phyloP scores from a whole-genome alignment of 2,797 vertebrate species.

The Monodelphis domestica region DNA sequence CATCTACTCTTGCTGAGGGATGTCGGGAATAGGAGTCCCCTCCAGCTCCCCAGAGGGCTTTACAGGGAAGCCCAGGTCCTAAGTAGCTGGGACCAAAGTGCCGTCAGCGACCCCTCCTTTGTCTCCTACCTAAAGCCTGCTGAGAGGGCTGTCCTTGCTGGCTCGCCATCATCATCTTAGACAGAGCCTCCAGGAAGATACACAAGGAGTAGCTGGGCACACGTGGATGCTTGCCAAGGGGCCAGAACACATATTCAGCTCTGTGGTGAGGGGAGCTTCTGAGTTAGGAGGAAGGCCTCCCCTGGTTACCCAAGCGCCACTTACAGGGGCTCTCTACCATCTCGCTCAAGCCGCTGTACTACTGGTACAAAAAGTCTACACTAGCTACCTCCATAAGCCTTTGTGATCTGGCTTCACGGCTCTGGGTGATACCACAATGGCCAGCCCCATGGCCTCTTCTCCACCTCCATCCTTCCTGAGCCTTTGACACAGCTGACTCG shows the following conservation, averaged over 20 bases:
- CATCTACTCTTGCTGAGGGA: background rate
- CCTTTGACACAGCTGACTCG: background rate
- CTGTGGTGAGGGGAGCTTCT: background rate
- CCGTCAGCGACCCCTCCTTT: background rate
- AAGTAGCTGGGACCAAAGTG: background rate
- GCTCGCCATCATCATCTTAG: background rate
- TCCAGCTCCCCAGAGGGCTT: background rate
- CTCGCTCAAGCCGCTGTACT: background rate
- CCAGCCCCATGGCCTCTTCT: background rate
- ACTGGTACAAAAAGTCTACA: background rate
- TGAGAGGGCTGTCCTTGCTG: too few species aligned
- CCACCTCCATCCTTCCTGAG: background rate
- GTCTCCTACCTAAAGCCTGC: background rate
- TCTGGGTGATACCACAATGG: background rate
- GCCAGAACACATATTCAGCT: background rate
- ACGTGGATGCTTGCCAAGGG: background rate
- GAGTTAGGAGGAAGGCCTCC: background rate
- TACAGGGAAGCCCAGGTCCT: background rate
- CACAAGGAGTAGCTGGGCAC: background rate
- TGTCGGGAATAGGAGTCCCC: background rate
- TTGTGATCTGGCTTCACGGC: background rate
- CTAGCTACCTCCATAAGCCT: background rate
- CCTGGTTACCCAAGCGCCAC: background rate
- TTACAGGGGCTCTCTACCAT: background rate
- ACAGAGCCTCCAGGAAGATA: background rate